Evolutionary conservation across 2,797 vertebrate species (phyloP), one percentile per base, ranked within the genome.

Genomic region (Acrossocheilus fasciatus): DNA sequence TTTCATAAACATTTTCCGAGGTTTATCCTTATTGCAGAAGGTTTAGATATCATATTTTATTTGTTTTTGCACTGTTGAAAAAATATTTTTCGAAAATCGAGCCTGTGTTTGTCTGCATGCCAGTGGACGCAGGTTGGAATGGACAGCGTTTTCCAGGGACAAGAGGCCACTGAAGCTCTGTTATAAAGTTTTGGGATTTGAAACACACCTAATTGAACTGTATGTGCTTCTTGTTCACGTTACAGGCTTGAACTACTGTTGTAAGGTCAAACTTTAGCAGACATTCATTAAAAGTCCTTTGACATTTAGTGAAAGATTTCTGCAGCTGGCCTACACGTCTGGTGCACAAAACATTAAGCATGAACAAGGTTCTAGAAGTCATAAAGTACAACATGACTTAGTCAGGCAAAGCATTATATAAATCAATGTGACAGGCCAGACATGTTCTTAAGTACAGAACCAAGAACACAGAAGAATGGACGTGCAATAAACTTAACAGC

Each of bases 1-100:
- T 94, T 95, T 93, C 94, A 92, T 93, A 95, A 95, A 95, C 93
- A 94, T 93, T 95, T 95, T 94, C 88, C 83, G 91, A 86, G 92
- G 91, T 92, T 94, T 94, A 94, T 94, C 93, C 94, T 92, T 93
- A 90, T 94, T 92, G 92, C 95, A 93, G 94, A 91, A 93, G 94
- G 93, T 92, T 91, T 90, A 88, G 85, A 91, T 89, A 91, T 90
- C 87, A 64, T 84, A 86, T 91, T 92, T 91, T 94, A 94, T 95
- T 95, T 93, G 93, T 95, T 93, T 89, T 87, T 72, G 80, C 68
- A 79, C 85, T 70, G 86, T 90, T 83, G 83, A 82, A 89, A 86
- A 89, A 90, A 89, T 91, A 89, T 87, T 90, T 90, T 89, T 86
- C 57, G 80, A 87, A 90, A 70, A 68, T 59, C 68, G 36, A 84